Conservation (phyloP, 2,888 invertebrate species). For the Podabrus alpinus region DNA sequence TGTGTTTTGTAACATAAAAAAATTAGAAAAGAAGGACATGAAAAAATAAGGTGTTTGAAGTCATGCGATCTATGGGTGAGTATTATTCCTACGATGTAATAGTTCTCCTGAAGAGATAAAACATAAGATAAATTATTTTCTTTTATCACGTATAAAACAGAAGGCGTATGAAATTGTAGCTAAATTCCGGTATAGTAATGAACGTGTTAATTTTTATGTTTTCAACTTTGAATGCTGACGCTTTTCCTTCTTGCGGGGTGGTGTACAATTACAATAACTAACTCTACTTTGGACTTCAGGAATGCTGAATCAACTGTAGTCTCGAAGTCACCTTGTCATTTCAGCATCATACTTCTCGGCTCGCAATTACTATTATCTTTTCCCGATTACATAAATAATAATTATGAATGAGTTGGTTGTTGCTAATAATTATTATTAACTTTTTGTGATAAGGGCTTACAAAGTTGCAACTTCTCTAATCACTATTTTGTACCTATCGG, state of each 20-base stretch:
- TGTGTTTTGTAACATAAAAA: too few species aligned
- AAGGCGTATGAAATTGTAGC: not conserved
- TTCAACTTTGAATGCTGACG: constrained; percentile 47
- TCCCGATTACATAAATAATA: constrained; percentile 21
- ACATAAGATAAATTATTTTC: not conserved
- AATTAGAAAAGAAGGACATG: not conserved
- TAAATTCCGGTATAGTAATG: constrained; percentile 11
- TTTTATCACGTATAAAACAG: constrained; percentile 1
- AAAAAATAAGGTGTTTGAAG: not conserved
- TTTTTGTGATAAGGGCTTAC: not conserved
- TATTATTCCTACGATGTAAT: not conserved
- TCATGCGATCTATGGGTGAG: too few species aligned
- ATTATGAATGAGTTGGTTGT: constrained; percentile 15
- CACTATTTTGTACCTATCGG: not conserved
- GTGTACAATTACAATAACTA: constrained; percentile 38
- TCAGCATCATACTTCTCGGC: constrained; percentile 21
- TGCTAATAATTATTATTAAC: not conserved
- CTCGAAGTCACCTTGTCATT: constrained; percentile 40
- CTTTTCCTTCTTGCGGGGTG: constrained; percentile 45
- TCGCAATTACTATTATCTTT: constrained; percentile 19
- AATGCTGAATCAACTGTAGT: constrained; percentile 41
- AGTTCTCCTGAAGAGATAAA: not conserved
- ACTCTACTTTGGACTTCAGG: constrained; percentile 19
- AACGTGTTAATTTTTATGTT: constrained; percentile 18
- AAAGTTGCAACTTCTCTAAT: constrained; percentile 3